Evolutionary conservation across 1,140 invertebrate genomes (phyloP), one percentile per base, ranked within the genome.

Genomic region (Sinella curviseta): DNA sequence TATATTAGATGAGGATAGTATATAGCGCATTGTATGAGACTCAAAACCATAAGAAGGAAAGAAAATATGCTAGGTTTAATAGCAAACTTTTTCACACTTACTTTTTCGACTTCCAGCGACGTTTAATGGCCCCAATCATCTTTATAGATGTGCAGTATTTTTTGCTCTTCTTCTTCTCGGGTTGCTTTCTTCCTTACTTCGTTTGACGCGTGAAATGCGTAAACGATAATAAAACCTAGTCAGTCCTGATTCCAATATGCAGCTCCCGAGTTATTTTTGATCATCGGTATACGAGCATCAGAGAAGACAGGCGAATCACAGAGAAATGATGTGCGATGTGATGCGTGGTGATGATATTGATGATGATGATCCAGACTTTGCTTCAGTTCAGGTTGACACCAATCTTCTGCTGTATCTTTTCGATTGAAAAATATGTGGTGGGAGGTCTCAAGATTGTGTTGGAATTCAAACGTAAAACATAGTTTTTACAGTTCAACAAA

Each of bases 21-120:
- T n/a, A n/a, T n/a, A n/a, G n/a, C n/a, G n/a, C n/a, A n/a, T n/a
- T n/a, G n/a, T n/a, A n/a, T n/a, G n/a, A n/a, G n/a, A n/a, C n/a
- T n/a, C n/a, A n/a, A n/a, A n/a, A n/a, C n/a, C n/a, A n/a, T n/a
- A n/a, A n/a, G n/a, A n/a, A n/a, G n/a, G n/a, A n/a, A n/a, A n/a
- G n/a, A n/a, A n/a, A n/a, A n/a, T 60, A 60, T 60, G 73, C 36
- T 28, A 33, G 17, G 31, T 33, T 34, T 33, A 77, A 65, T 34
- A 34, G n/a, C 33, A 54, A 70, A 24, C 8, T 48, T 48, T 48
- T 75, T 65, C 77, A n/a, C 28, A 76, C 80, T 81, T 81, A 81
- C 80, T 81, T 81, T 76, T 81, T 81, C 17, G 80, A 81, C 76
- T 81, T 81, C 80, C 80, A 81, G 57, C 80, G 80, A 34, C 80